Evolutionary conservation across 2,113 vertebrate species (phyloP).

Genomic region (Trinectes maculatus): DNA sequence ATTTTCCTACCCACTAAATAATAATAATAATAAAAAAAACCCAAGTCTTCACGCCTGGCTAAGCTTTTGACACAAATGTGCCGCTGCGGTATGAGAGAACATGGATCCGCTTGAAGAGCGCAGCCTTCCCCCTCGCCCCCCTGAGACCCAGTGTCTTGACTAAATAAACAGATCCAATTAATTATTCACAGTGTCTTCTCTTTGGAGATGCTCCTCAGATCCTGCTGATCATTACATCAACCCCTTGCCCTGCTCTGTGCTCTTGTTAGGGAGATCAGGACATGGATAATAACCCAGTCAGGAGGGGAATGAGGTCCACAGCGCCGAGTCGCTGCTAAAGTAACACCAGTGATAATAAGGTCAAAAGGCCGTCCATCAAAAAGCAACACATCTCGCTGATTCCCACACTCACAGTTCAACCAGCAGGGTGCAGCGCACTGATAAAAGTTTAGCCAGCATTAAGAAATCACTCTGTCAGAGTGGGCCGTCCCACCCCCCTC

Average conservation of each 20-base stretch:
- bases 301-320: slow-evolving; percentile 10
- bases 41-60: slow-evolving; percentile 49
- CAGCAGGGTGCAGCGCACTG: slow-evolving; percentile 14
- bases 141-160: slow-evolving; percentile 48
- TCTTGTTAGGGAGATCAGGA: slow-evolving; percentile 31
- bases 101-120: slow-evolving; percentile 41
- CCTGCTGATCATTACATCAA: slow-evolving; percentile 19
- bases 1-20: slow-evolving; percentile 39
- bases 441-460: slow-evolving; percentile 3
- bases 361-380: slow-evolving; percentile 62
- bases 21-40: slow-evolving; percentile 17
- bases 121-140: slow-evolving; percentile 33
- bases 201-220: slow-evolving; percentile 39
- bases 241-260: slow-evolving; percentile 53
- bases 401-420: slow-evolving; percentile 6
- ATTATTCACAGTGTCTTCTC: slow-evolving; percentile 61
- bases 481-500: slow-evolving; percentile 5
- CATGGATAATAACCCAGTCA: slow-evolving; percentile 8
- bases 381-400: slow-evolving; percentile 25
- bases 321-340: slow-evolving; percentile 17
- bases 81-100: slow-evolving; percentile 53
- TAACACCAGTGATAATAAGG: slow-evolving; percentile 38
- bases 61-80: slow-evolving; percentile 67
- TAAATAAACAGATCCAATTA: slow-evolving; percentile 70
- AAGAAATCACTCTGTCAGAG: slow-evolving; percentile 7